These are phyloP conservation scores for Calameuta pallipes DNA, from an alignment of 2,888 invertebrate species.

Conservation along the genomic window DNA sequence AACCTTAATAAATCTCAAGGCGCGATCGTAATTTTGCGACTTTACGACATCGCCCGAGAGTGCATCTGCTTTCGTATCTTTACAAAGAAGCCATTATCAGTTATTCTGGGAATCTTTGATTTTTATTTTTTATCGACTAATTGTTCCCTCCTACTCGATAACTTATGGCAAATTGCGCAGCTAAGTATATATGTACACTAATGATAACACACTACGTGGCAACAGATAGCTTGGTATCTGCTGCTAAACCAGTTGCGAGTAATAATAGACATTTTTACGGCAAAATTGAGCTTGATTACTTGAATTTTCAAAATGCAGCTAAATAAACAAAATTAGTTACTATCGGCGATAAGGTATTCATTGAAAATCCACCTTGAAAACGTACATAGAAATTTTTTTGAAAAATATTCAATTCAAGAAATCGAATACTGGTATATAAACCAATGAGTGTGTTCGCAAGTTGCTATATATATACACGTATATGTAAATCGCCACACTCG, in stretches of 20 bases:
- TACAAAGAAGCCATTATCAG: neutral
- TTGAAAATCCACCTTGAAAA: too few relatives aligned
- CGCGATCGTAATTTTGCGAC: neutral
- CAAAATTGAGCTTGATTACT: too few relatives aligned
- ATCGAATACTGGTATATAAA: neutral
- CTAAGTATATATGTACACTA: neutral
- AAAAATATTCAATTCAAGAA: too few relatives aligned
- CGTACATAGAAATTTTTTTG: neutral
- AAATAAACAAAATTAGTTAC: too few relatives aligned
- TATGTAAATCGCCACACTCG: neutral
- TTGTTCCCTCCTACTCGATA: neutral
- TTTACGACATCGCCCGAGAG: neutral
- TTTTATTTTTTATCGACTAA: neutral
- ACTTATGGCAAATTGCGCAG: neutral
- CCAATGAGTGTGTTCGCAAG: neutral
- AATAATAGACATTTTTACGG: neutral
- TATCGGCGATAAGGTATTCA: too few relatives aligned
- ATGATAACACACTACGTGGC: too few relatives aligned
- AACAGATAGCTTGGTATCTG: neutral
- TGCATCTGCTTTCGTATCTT: neutral
- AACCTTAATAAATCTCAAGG: neutral
- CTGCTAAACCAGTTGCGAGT: neutral
- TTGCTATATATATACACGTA: too few relatives aligned
- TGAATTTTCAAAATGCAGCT: too few relatives aligned
- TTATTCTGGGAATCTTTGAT: neutral